These are phyloP conservation scores for Archilochus colubris DNA, from an alignment of 2,113 vertebrate species.

Conservation along the genomic window DNA sequence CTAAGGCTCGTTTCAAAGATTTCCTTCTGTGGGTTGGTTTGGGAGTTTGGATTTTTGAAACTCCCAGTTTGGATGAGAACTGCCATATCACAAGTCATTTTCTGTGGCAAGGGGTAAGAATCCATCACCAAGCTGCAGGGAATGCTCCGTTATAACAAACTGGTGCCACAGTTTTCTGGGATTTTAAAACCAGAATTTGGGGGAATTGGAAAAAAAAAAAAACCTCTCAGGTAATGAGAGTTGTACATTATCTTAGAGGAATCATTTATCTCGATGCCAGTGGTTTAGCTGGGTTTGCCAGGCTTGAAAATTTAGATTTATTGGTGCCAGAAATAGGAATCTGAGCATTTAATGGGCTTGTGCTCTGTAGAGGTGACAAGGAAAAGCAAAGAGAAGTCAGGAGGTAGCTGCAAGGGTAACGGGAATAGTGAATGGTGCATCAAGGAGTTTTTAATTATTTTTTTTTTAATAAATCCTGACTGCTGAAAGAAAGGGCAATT, in stretches of 20 bases:
- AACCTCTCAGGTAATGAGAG: slow-evolving; percentile 55
- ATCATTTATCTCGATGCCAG: slow-evolving; percentile 79
- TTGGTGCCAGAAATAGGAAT: slow-evolving; percentile 71
- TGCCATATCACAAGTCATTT: background rate
- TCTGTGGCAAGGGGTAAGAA: background rate
- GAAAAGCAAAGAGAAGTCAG: background rate
- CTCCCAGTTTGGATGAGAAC: background rate
- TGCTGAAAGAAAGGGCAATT: background rate
- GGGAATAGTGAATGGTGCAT: background rate
- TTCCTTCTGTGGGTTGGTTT: background rate
- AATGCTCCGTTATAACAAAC: background rate
- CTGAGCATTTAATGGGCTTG: slow-evolving; percentile 65
- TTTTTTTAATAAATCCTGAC: background rate
- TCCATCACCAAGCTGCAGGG: background rate
- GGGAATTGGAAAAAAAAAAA: background rate
- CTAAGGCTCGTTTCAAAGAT: slow-evolving; percentile 33
- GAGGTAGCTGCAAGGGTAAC: background rate
- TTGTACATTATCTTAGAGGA: slow-evolving; percentile 60
- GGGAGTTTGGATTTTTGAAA: background rate
- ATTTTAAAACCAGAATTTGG: background rate
- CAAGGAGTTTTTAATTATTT: no score
- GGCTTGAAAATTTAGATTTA: slow-evolving; percentile 82
- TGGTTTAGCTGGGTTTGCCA: slow-evolving; percentile 71
- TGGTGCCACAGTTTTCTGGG: background rate
- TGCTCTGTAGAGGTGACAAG: slow-evolving; percentile 21